These are phyloP conservation scores for Diploscapter pachys DNA, from an alignment of 1,140 invertebrate genomes.

Conservation along the genomic window DNA sequence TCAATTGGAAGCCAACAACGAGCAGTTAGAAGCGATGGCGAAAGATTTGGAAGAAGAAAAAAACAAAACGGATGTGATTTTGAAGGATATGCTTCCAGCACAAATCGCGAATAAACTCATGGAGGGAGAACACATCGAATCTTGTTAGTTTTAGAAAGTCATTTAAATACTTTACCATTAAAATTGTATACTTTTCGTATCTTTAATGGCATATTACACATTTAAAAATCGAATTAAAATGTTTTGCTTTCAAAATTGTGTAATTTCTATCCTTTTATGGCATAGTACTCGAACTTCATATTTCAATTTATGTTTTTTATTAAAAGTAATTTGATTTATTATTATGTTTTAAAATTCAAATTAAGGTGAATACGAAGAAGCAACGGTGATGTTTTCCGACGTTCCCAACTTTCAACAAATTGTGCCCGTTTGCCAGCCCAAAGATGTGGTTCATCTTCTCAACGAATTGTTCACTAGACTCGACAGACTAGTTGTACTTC, in stretches of 20 bases:
- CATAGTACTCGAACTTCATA: neutral
- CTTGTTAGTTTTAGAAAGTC: constrained; percentile 29
- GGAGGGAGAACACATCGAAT: constrained; percentile 48
- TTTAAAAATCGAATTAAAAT: neutral
- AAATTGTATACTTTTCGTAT: neutral
- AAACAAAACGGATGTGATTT: constrained; percentile 79
- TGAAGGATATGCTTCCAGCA: constrained; percentile 50
- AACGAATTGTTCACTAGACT: constrained; percentile 21
- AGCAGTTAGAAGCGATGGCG: constrained; percentile 91
- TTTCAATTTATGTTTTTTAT: neutral
- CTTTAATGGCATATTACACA: neutral
- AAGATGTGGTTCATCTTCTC: constrained; percentile 27
- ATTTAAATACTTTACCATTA: neutral
- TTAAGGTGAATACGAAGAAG: constrained; percentile 38
- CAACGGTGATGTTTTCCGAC: constrained; percentile 53
- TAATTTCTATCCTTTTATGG: too few relatives aligned
- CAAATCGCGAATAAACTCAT: constrained; percentile 53
- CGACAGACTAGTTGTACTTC: constrained; percentile 46
- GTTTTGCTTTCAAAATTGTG: too few relatives aligned
- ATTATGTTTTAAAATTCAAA: neutral
- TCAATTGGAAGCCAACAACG: constrained; percentile 85
- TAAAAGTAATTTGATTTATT: constrained; percentile 12
- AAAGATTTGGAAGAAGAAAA: constrained; percentile 89
- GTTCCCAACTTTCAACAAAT: constrained; percentile 51
- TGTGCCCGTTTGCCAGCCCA: constrained; percentile 49